Percentiles rank a stretch among this genome's conserved stretches.
Conservation (phyloP, 2,888 invertebrate species). For the Heliconius ismenius region DNA sequence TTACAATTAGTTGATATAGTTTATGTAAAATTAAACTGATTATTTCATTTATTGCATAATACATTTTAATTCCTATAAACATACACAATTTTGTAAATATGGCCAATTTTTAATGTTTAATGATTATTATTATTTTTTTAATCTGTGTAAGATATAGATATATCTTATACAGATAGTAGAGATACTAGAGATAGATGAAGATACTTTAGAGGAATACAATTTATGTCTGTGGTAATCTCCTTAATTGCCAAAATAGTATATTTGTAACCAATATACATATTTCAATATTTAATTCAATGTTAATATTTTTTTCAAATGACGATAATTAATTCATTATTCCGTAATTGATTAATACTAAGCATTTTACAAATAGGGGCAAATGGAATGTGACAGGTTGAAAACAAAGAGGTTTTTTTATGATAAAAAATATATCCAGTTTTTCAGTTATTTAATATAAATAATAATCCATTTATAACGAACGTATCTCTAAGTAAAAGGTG, state of each 20-base stretch:
- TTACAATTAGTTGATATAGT: conserved; percentile 39
- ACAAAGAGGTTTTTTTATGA: not conserved
- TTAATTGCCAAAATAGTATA: conserved; percentile 80
- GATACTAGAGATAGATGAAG: not conserved
- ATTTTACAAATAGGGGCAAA: not conserved
- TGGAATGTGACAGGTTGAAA: not conserved
- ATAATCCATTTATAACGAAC: conserved; percentile 31
- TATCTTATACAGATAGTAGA: not conserved
- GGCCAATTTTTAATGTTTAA: conserved; percentile 29
- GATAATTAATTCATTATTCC: not conserved
- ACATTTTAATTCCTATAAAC: conserved; percentile 42
- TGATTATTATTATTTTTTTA: conserved; percentile 34
- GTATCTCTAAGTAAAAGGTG: conserved; percentile 45
- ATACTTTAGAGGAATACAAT: conserved; percentile 48
- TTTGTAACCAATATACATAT: conserved; percentile 36
- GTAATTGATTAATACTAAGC: not conserved
- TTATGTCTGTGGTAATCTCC: conserved; percentile 79
- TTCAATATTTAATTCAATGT: conserved; percentile 35
- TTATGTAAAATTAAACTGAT: conserved; percentile 42
- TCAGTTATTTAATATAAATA: conserved; percentile 16
- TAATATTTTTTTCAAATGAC: conserved; percentile 22
- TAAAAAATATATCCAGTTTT: not conserved
- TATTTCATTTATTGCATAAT: conserved; percentile 53
- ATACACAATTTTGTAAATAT: conserved; percentile 36
- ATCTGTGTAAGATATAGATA: conserved; percentile 40